Conservation (phyloP, 2,113 vertebrate species). For the Xerus inauris region DNA sequence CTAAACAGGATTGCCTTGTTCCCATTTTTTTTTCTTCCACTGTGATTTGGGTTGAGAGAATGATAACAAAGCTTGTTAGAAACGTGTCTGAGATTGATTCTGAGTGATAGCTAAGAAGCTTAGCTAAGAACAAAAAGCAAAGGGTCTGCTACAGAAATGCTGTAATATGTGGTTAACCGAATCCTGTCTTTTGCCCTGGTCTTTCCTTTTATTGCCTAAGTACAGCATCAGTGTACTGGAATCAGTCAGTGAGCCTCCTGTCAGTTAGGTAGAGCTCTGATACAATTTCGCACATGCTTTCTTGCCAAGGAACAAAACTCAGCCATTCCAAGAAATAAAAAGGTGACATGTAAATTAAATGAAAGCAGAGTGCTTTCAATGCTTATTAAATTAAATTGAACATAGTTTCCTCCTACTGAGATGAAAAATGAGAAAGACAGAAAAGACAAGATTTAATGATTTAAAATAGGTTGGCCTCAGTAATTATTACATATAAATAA, state of each 20-base stretch:
- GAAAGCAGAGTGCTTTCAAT: not conserved
- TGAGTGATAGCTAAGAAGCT: conserved; percentile 46
- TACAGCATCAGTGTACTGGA: not conserved
- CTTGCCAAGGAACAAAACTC: conserved; percentile 5
- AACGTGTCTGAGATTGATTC: conserved; percentile 46
- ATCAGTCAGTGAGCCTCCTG: not conserved
- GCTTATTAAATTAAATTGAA: conserved; percentile 57
- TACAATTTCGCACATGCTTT: not conserved
- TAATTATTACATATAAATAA: not conserved
- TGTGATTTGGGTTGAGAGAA: conserved; percentile 13
- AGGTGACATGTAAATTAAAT: conserved; percentile 1
- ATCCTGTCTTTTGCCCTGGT: not conserved
- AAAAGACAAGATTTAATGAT: conserved; percentile 26
- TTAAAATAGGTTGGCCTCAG: not conserved
- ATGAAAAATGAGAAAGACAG: conserved; percentile 38
- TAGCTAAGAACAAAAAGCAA: not conserved
- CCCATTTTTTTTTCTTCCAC: not conserved
- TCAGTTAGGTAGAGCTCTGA: not conserved
- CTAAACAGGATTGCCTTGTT: not conserved
- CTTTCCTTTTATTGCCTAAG: not conserved
- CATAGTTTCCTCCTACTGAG: conserved; percentile 44
- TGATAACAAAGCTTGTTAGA: conserved; percentile 62
- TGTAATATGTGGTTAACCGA: not conserved
- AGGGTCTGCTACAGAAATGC: not conserved
- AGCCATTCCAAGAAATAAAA: not conserved